Conservation (phyloP, 1,140 invertebrate genomes). For the Rhynchophorus ferrugineus region DNA sequence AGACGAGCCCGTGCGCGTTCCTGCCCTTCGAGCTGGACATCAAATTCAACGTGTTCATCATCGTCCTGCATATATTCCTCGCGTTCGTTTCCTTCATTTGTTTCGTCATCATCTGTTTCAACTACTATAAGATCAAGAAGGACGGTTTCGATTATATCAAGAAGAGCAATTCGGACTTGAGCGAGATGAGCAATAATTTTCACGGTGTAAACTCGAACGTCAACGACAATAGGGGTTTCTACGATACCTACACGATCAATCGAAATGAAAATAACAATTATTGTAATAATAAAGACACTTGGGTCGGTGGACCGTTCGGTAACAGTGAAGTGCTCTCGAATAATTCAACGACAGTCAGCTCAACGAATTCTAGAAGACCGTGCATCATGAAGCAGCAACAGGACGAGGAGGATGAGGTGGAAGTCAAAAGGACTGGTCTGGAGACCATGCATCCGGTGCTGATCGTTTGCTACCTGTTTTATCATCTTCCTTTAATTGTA, state of each 20-base stretch:
- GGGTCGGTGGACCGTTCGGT: slow-evolving; percentile 4
- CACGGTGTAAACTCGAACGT: slow-evolving; percentile 28
- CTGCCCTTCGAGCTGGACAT: slow-evolving; percentile 44
- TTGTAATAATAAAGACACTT: slow-evolving; percentile 14
- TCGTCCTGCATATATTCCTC: slow-evolving; percentile 44
- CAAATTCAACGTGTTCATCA: slow-evolving; percentile 46
- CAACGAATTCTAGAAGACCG: slow-evolving; percentile 41
- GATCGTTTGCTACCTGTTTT: slow-evolving; percentile 46
- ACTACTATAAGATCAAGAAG: slow-evolving; percentile 28
- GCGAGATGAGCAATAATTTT: slow-evolving; percentile 28
- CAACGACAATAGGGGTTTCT: slow-evolving; percentile 29
- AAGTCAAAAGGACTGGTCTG: slow-evolving; percentile 40
- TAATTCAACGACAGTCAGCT: slow-evolving; percentile 41
- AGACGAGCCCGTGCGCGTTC: slow-evolving; percentile 36
- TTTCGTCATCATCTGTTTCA: slow-evolving; percentile 32
- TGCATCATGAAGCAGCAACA: slow-evolving; percentile 28
- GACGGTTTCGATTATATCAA: slow-evolving; percentile 36
- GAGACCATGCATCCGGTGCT: slow-evolving; percentile 44
- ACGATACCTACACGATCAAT: slow-evolving; percentile 37
- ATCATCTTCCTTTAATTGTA: slow-evolving; percentile 51
- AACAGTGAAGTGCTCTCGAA: slow-evolving; percentile 20
- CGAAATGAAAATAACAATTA: slow-evolving; percentile 19
- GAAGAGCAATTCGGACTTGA: slow-evolving; percentile 36
- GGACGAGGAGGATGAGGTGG: slow-evolving; percentile 21
- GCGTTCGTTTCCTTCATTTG: slow-evolving; percentile 37